A percentile compares a stretch with the other conserved stretches of the same genome.
Evolutionary conservation across 2,113 vertebrate species (phyloP).

Genomic region (zebrafish (Danio rerio)): DNA sequence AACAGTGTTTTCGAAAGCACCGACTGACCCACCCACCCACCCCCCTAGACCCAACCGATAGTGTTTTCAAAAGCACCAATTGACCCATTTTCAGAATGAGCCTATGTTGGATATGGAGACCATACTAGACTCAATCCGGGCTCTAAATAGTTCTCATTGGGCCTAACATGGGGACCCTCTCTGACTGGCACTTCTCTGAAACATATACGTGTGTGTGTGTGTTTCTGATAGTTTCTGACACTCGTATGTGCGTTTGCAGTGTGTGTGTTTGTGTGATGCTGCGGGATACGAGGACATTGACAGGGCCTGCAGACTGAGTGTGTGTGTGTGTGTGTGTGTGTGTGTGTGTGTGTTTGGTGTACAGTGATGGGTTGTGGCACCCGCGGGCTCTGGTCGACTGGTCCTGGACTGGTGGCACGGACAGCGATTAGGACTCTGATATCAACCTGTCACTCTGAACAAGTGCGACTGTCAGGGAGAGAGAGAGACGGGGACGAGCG

Average conservation of each 20-base stretch:
- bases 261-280: slow-evolving; percentile 19
- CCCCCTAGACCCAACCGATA: too few relatives aligned
- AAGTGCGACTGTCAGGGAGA: slow-evolving; percentile 47
- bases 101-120: too few relatives aligned
- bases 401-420: slow-evolving; percentile 56
- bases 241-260: slow-evolving; percentile 19
- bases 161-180: neutral
- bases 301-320: slow-evolving; percentile 33
- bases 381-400: slow-evolving; percentile 51
- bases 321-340: neutral
- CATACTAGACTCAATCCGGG: too few relatives aligned
- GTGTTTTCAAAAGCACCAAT: too few relatives aligned
- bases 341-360: slow-evolving; percentile 13
- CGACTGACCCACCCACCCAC: too few relatives aligned
- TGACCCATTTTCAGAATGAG: too few relatives aligned
- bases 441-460: slow-evolving; percentile 54
- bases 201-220: slow-evolving; percentile 24
- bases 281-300: slow-evolving; percentile 55
- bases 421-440: slow-evolving; percentile 55
- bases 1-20: too few relatives aligned
- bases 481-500: slow-evolving; percentile 40
- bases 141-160: too few relatives aligned
- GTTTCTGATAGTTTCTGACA: slow-evolving; percentile 55
- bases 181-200: slow-evolving; percentile 8
- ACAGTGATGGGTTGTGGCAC: slow-evolving; percentile 60